phyloP scores from a whole-genome alignment of 2,888 invertebrate species.

The Stenodema calcarata region DNA sequence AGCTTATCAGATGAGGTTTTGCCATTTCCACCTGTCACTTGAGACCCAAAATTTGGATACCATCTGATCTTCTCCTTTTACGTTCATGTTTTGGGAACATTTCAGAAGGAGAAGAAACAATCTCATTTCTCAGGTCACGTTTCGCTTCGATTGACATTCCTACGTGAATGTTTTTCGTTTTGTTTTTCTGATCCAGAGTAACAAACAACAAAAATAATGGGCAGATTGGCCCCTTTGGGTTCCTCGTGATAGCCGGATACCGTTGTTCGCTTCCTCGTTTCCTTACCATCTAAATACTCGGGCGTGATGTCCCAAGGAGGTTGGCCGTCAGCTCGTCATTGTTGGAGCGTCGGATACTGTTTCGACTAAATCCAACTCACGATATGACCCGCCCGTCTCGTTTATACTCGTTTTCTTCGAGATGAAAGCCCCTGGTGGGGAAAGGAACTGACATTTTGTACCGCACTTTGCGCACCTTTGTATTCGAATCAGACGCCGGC shows the following conservation, averaged over 20 bases:
- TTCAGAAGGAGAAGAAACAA: neutral
- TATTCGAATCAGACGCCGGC: neutral
- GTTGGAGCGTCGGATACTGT: neutral
- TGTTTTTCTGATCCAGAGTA: neutral
- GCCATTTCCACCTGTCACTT: too few relatives aligned
- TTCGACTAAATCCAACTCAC: neutral
- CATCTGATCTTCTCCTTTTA: neutral
- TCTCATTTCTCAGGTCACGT: neutral
- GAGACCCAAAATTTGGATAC: too few relatives aligned
- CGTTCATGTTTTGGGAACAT: neutral
- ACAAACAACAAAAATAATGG: neutral
- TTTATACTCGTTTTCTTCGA: neutral
- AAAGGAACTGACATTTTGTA: too few relatives aligned
- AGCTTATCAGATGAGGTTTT: too few relatives aligned
- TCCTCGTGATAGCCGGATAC: neutral
- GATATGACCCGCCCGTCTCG: neutral
- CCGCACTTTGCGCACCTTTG: too few relatives aligned
- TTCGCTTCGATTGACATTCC: neutral
- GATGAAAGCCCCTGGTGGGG: too few relatives aligned
- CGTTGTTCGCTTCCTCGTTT: neutral
- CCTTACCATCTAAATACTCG: neutral
- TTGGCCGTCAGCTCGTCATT: neutral
- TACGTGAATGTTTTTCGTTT: neutral
- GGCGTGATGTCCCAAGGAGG: constrained; percentile 2
- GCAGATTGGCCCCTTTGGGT: neutral